Evolutionary conservation across 64 coral and sea anemone genomes (phyloP).

Genomic region (Astreopora myriophthalma): DNA sequence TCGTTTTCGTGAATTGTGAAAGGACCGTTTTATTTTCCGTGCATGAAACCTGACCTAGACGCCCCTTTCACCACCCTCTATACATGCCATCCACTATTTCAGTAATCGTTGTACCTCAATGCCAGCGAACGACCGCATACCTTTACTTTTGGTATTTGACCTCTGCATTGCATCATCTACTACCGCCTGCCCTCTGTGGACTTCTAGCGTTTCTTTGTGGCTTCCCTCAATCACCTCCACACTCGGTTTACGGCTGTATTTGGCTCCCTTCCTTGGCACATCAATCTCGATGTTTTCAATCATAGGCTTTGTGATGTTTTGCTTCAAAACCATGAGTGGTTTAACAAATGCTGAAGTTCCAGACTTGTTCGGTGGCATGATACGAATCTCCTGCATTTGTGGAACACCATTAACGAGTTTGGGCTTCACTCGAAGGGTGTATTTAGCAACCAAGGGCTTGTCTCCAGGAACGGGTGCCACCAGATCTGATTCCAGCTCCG

Average conservation of each 20-base stretch:
- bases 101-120: neutral
- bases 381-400: slow-evolving; percentile 83
- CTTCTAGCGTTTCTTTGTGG: slow-evolving; percentile 13
- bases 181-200: slow-evolving; percentile 20
- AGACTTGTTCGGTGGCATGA: slow-evolving; percentile 78
- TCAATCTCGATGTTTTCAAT: slow-evolving; percentile 96
- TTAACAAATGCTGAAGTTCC: slow-evolving; percentile 30
- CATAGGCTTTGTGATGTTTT: slow-evolving; percentile 92
- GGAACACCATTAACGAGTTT: slow-evolving; percentile 82
- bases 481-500: slow-evolving; percentile 66
- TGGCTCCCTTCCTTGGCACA: slow-evolving; percentile 76
- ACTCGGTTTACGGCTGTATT: slow-evolving; percentile 81
- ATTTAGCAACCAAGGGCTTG: slow-evolving; percentile 78
- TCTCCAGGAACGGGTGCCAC: slow-evolving; percentile 70
- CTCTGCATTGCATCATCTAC: slow-evolving; percentile 17
- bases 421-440: slow-evolving; percentile 86
- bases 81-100: neutral
- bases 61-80: too few relatives aligned
- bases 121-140: too few relatives aligned
- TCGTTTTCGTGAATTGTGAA: too few relatives aligned
- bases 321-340: slow-evolving; percentile 70
- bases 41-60: too few relatives aligned
- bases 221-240: slow-evolving; percentile 66
- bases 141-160: slow-evolving; percentile 1
- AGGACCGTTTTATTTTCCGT: too few relatives aligned